Conservation (phyloP, 2,113 vertebrate species). For the Caretta caretta region DNA sequence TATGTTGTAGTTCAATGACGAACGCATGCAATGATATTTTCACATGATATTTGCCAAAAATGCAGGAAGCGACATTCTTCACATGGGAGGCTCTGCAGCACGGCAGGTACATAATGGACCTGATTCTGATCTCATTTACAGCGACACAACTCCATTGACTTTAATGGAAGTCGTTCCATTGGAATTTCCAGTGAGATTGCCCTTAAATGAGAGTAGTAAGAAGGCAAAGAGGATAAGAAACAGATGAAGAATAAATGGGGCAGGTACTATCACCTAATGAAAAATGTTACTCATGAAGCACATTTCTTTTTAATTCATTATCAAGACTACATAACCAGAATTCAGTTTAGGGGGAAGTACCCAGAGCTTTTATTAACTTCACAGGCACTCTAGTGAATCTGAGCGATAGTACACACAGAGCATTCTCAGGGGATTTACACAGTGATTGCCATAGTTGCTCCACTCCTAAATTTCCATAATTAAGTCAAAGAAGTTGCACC, state of each 20-base stretch:
- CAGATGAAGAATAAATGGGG: background rate
- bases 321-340: background rate
- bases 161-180: background rate
- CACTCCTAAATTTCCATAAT: background rate
- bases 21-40: background rate
- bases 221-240: background rate
- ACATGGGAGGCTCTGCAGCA: background rate
- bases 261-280: background rate
- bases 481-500: background rate
- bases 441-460: background rate
- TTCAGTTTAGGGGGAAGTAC: background rate
- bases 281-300: background rate
- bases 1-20: background rate
- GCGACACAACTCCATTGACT: background rate
- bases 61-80: background rate
- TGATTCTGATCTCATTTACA: background rate
- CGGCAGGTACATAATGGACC: background rate
- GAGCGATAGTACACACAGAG: accelerated
- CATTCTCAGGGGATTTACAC: background rate
- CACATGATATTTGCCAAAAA: background rate
- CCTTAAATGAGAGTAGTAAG: background rate
- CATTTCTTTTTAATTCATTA: background rate
- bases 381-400: background rate
- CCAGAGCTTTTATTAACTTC: background rate
- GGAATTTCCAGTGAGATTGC: background rate